These are phyloP conservation scores for Xestobium rufovillosum DNA, from an alignment of 2,888 invertebrate species.

Conservation along the genomic window DNA sequence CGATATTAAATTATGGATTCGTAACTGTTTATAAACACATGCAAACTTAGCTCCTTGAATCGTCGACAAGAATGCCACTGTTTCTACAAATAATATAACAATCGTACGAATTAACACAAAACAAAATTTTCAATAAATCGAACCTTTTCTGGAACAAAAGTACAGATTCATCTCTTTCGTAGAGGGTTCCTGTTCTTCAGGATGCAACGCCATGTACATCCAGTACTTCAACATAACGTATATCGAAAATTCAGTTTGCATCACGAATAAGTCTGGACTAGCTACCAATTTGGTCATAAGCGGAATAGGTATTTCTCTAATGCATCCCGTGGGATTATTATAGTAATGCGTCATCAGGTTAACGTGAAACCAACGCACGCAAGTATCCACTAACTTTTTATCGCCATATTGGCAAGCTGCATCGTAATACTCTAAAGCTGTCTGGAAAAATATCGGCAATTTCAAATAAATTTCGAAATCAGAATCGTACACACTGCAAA, in stretches of 20 bases:
- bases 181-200: slow-evolving; percentile 25
- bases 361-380: slow-evolving; percentile 61
- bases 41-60: slow-evolving; percentile 53
- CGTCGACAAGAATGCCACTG: slow-evolving; percentile 52
- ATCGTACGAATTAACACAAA: neutral
- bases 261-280: slow-evolving; percentile 60
- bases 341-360: slow-evolving; percentile 57
- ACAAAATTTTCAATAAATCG: slow-evolving; percentile 4
- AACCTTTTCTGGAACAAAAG: slow-evolving; percentile 43
- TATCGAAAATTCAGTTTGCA: slow-evolving; percentile 72
- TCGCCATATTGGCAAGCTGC: slow-evolving; percentile 63
- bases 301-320: slow-evolving; percentile 56
- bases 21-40: slow-evolving; percentile 55
- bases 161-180: slow-evolving; percentile 37
- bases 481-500: neutral
- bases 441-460: too few species aligned
- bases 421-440: slow-evolving; percentile 60
- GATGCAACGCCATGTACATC: slow-evolving; percentile 53
- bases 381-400: slow-evolving; percentile 52
- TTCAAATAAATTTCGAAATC: slow-evolving; percentile 23
- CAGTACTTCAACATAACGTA: slow-evolving; percentile 65
- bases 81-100: slow-evolving; percentile 26
- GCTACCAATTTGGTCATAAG: slow-evolving; percentile 57
- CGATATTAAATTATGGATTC: slow-evolving; percentile 60
- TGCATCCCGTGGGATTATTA: slow-evolving; percentile 47